A percentile compares a stretch with the other conserved stretches of the same genome.
Evolutionary conservation across 2,113 vertebrate genomes (phyloP).

Genomic region (Prionailurus bengalensis): DNA sequence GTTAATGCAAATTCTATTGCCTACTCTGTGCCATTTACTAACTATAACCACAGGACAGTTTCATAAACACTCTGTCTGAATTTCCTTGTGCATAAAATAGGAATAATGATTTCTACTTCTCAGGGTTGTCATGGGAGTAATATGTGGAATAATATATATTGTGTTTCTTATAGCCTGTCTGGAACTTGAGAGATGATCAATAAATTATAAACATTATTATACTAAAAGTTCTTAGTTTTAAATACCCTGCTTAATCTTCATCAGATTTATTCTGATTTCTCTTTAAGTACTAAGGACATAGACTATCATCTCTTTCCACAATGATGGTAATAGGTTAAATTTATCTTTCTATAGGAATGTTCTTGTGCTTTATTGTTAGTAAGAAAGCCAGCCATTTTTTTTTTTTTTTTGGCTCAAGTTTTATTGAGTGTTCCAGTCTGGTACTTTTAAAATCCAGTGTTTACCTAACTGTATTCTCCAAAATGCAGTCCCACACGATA

Average conservation of each 20-base stretch:
- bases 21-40: background rate
- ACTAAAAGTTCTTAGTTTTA: background rate
- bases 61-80: background rate
- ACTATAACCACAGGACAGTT: background rate
- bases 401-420: background rate
- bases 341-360: conserved; percentile 39
- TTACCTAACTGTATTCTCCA: background rate
- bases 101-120: background rate
- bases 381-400: background rate
- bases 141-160: background rate
- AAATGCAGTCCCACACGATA: background rate
- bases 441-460: background rate
- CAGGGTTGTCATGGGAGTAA: background rate
- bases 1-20: background rate
- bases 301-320: background rate
- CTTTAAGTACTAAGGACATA: background rate
- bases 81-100: background rate
- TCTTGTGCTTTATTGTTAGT: conserved; percentile 48
- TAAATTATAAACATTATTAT: background rate
- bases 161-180: background rate
- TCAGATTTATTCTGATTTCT: background rate
- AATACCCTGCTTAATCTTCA: background rate
- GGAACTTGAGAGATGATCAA: background rate
- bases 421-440: background rate
- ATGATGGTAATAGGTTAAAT: background rate